Base-by-base conservation (phyloP, 2,113 vertebrate genomes). In the Sinocyclocheilus anophthalmus region DNA sequence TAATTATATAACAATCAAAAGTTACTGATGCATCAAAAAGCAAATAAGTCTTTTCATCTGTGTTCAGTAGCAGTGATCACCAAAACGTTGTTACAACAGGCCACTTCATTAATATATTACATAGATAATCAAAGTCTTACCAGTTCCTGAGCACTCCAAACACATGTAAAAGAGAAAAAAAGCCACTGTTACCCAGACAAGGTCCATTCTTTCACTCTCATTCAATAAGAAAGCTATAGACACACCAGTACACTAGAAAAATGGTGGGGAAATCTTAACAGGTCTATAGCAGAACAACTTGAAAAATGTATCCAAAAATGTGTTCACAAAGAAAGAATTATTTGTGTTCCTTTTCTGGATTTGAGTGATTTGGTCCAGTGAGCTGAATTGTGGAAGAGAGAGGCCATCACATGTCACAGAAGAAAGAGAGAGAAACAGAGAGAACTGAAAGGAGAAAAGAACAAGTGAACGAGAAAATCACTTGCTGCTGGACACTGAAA, bases 381-480 rank as follows among this genome's bases (percentile, higher is more conserved):
- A n/a, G n/a, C n/a, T n/a, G n/a, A n/a, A n/a, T n/a, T n/a, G n/a
- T n/a, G n/a, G n/a, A n/a, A n/a, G n/a, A n/a, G n/a, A n/a, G 77
- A 42, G 55, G 5, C 77, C 77, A 61, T 80, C 57, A 61, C 33
- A 80, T 63, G 55, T 4, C 33, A 61, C 20, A 80, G 3, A 42
- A 2, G 16, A 63, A 61, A 61, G 57, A 18, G 69, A 85, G 48
- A 48, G 30, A 70, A 61, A 50, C 24, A 67, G 26, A 26, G n/a
- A n/a, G 59, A 63, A 37, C 30, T 48, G 70, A 88, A 63, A 80
- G 53, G 69, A 78, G 63, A 85, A n/a, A 80, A 70, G 22, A 75
- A 73, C 67, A 59, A 87, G 83, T 59, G 86, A 81, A 57, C 55
- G 85, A 85, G 72, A 87, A 89, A 87, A 88, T n/a, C 83, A n/a